Evolutionary conservation across 1,140 invertebrate species (phyloP), one percentile per base, ranked within the genome.

Genomic region (Tetramorium simillimum): DNA sequence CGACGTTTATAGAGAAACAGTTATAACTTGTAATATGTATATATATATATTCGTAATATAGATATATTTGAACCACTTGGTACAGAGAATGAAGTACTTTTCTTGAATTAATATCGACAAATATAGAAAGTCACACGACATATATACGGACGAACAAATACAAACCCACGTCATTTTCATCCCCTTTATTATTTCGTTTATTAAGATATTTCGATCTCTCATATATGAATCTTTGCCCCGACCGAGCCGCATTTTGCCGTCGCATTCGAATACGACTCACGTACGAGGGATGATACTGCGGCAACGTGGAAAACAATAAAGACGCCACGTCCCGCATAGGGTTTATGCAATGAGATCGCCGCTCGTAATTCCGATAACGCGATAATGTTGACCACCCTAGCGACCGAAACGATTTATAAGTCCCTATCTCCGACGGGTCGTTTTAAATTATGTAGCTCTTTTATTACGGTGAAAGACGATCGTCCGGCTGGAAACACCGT

Each of bases 371-470:
- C 89, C 87, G 92, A 93, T 93, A 90, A 93, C 89, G 87, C 92
- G 92, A 93, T 93, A 93, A 93, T 92, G 88, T 91, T 91, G 90
- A 93, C 91, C 92, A 89, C 77, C 82, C 86, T 90, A 86, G 87
- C 88, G 87, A 82, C 92, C 88, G 85, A 92, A 93, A 92, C 92
- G 92, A 93, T 93, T 93, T 93, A 93, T 93, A 93, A 92, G 90
- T 92, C 67, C 88, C 85, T 93, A 93, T 93, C 93, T 93, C n/a
- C 46, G 90, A 92, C 91, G 89, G 92, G 86, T 91, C 90, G 89
- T 87, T 93, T 93, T 92, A 93, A 93, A 93, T 93, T 93, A 93
- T 90, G 90, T 91, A 92, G 84, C 92, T 91, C 92, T 93, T 69
- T 93, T 93, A 93, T 93, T 92, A 93, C 92, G 60, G 18, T n/a